These are phyloP conservation scores for Poeciliopsis presidionis DNA, from an alignment of 2,797 vertebrate species.

Conservation along the genomic window DNA sequence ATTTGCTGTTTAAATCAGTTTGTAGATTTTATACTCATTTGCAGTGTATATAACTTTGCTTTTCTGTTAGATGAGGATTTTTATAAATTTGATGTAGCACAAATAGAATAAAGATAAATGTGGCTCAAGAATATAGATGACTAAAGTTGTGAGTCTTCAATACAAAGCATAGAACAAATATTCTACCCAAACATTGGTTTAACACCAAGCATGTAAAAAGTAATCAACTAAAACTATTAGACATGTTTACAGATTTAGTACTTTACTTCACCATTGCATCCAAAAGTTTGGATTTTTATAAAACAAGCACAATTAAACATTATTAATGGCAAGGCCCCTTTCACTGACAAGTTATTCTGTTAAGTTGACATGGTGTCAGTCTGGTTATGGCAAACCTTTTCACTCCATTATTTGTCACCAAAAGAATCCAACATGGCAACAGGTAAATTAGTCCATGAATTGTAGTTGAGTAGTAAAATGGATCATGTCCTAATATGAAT, in stretches of 20 bases:
- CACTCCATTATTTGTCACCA: neutral
- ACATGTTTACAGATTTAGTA: neutral
- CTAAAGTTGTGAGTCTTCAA: neutral
- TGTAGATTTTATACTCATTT: neutral
- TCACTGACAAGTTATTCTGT: neutral
- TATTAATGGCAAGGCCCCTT: constrained; percentile 1
- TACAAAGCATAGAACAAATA: neutral
- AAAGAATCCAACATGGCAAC: neutral
- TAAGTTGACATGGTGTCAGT: neutral
- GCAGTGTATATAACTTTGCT: neutral
- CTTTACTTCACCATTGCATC: neutral
- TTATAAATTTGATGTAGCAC: neutral
- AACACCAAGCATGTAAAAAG: neutral
- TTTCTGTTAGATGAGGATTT: neutral
- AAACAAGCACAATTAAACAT: neutral
- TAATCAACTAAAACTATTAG: neutral
- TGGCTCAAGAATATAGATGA: neutral
- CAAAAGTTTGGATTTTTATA: neutral
- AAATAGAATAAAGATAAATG: neutral
- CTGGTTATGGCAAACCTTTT: neutral
- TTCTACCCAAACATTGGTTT: neutral
- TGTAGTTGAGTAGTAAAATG: neutral
- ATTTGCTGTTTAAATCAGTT: neutral
- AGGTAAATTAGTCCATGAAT: neutral
- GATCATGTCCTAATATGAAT: neutral